Evolutionary conservation across 2,797 vertebrate genomes (phyloP), one percentile per base, ranked within the genome.

Genomic region (Phylloscopus collybita): DNA sequence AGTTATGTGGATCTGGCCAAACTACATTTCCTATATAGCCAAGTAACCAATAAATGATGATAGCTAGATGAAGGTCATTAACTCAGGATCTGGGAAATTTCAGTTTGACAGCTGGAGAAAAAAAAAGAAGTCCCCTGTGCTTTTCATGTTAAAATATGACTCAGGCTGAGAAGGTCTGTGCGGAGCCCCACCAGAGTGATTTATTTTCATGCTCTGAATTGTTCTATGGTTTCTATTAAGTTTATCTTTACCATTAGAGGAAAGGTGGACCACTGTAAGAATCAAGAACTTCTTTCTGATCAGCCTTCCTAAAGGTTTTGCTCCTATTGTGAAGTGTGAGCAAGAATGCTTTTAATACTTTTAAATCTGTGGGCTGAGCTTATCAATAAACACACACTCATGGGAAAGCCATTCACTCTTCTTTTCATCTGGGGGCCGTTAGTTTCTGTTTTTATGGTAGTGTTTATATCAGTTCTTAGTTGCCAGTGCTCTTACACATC

Each of bases 371-470:
- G 60, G 26, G 60, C 78, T 89, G 74, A 85, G 38, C 71, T 95
- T 95, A 93, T 87, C 94, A 96, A 95, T 90, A 93, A 93, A 89
- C 61, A 95, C 72, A 62, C 64, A 54, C 80, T 94, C 51, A 56
- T 0, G 2, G 61, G 53, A 84, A 94, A 95, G 71, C 59, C 80
- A 72, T 82, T 93, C 34, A 54, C 64, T 80, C 42, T 70, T 51
- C 47, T 93, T 91, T 92, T 90, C 80, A 80, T 93, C 64, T 73
- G 42, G 27, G 59, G 45, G 23, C 69, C 73, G 38, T 36, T 88
- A 71, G 71, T 93, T 95, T 95, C 71, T 90, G 90, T 78, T 93
- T 95, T 95, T 96, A 91, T 96, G 94, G 83, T 62, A 94, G 90
- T 93, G 76, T 94, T 95, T 95, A 65, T 93, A 82, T 71, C 50